Evolutionary conservation across 2,888 invertebrate genomes (phyloP), one percentile per base, ranked within the genome.

Genomic region (Perdita meconis): DNA sequence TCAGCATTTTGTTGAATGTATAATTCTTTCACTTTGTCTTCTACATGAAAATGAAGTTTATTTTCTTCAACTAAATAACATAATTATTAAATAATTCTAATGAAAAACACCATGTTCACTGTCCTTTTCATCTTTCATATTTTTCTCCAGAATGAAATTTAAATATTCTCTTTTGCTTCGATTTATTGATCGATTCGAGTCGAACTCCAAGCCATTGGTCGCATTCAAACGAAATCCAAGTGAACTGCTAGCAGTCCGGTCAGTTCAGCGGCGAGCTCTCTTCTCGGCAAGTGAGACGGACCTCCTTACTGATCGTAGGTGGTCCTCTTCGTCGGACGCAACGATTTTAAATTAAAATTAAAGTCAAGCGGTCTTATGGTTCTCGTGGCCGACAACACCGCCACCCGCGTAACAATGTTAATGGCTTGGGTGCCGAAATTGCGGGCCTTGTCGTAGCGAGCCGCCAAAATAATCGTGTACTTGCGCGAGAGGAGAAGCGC

Each of bases 301-400:
- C 78, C 82, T 79, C 80, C 82, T 78, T 84, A 81, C 81, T 83
- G 84, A 88, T 90, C 89, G 91, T 91, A 91, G 92, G 91, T 92
- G 92, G 91, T 92, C 91, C 82, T 86, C 72, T 75, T 81, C 84
- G 87, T 88, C 83, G 86, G 86, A 86, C 78, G 85, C 88, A 88
- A 89, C 86, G 88, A 90, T 90, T 91, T 91, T 90, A 91, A 92
- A 91, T 91, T 90, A 91, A 91, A 92, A 91, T 91, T 91, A 90
- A 91, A 90, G 87, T 89, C 89, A 87, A 86, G 87, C 86, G 82
- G 86, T 89, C 90, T 90, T 89, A 89, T 84, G 86, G 84, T 81
- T 86, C 83, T 77, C 86, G 82, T 84, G 83, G 82, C 82, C 82
- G 84, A 87, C 87, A 87, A 86, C 88, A 76, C 85, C 73, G 87